These are phyloP conservation scores for Andrena flavipes DNA, from an alignment of 2,888 invertebrate species.

Conservation along the genomic window DNA sequence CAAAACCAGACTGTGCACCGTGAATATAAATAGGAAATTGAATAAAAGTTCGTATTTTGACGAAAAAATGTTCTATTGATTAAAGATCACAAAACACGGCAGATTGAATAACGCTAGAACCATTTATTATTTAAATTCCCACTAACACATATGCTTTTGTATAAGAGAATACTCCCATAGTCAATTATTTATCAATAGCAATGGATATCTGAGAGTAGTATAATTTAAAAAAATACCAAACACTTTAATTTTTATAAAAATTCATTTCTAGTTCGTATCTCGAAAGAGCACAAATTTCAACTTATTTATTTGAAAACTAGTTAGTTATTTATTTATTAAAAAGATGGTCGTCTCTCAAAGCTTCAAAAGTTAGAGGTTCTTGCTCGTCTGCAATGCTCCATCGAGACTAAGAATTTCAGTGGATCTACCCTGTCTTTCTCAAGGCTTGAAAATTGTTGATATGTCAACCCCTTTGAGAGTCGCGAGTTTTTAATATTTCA, in stretches of 20 bases:
- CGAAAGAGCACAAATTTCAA: neutral
- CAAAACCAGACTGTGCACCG: slow-evolving; percentile 36
- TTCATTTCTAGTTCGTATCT: neutral
- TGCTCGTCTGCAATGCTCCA: neutral
- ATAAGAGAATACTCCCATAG: too few species aligned
- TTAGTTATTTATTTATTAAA: neutral
- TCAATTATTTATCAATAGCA: too few species aligned
- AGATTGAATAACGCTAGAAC: neutral
- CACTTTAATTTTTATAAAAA: too few species aligned
- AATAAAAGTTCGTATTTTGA: neutral
- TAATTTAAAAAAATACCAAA: too few species aligned
- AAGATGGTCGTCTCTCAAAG: neutral
- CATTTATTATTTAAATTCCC: neutral
- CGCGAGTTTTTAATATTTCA: slow-evolving; percentile 9
- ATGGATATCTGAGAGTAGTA: too few species aligned
- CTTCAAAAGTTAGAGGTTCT: neutral
- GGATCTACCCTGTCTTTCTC: neutral
- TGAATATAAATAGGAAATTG: slow-evolving; percentile 45
- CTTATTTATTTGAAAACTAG: neutral
- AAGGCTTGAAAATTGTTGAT: neutral
- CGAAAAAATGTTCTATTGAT: neutral
- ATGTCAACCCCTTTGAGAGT: neutral
- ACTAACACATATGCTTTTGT: too few species aligned
- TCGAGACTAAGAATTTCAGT: slow-evolving; percentile 10
- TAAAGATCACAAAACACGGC: neutral